A percentile compares a stretch with the other conserved stretches of the same genome.
Evolutionary conservation across 2,888 invertebrate species (phyloP).

Genomic region (Apoderus coryli): DNA sequence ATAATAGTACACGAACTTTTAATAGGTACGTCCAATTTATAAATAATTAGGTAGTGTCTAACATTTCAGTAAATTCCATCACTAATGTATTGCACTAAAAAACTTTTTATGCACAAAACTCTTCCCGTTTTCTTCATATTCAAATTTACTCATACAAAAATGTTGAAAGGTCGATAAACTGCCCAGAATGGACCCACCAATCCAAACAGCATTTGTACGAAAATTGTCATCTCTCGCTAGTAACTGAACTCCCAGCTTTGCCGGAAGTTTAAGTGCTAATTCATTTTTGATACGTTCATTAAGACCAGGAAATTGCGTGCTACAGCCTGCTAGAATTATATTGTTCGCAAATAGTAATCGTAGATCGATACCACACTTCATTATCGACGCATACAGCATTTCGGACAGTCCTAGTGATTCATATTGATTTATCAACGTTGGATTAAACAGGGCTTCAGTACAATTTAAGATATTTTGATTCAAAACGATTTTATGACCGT

Average conservation of each 20-base stretch:
- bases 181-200: constrained; percentile 15
- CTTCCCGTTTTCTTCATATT: constrained; percentile 15
- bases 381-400: constrained; percentile 14
- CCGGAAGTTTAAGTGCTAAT: constrained; percentile 11
- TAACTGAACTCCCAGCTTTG: constrained; percentile 11
- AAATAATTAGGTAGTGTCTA: too few relatives aligned
- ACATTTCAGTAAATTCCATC: too few relatives aligned
- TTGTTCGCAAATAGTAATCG: constrained; percentile 13
- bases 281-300: constrained; percentile 13
- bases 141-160: constrained; percentile 13
- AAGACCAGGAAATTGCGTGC: constrained; percentile 13
- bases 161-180: constrained; percentile 14
- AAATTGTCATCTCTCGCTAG: constrained; percentile 11
- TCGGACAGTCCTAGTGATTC: constrained; percentile 14
- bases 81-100: constrained; percentile 9
- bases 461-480: constrained; percentile 4
- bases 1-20: too few relatives aligned
- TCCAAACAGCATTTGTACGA: constrained; percentile 14
- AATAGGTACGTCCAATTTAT: too few relatives aligned
- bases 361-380: constrained; percentile 14
- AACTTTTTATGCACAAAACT: constrained; percentile 13
- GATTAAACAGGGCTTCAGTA: constrained; percentile 13
- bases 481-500: constrained; percentile 12
- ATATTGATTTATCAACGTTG: constrained; percentile 13
- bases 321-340: constrained; percentile 16